Base-by-base conservation (phyloP, 1,140 invertebrate species). In the Latrodectus geometricus region DNA sequence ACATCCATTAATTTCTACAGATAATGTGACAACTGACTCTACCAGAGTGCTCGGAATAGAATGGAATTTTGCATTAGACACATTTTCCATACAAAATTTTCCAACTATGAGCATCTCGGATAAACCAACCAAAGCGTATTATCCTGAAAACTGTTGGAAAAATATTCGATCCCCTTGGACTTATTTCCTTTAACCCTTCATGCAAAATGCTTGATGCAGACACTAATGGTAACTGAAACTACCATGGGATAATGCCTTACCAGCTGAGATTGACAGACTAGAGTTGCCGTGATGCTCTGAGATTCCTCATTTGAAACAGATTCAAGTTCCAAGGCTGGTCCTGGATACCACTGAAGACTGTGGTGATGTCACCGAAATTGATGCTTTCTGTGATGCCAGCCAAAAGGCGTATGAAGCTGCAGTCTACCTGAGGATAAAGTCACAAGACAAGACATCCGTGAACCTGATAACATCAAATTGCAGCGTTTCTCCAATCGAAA, bases 351-450 rank as follows among this genome's bases (percentile, higher is more conserved):
- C 50, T 23, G 73, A 20, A 2, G 73, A 35, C 35, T 3, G 20
- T 9, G 20, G 35, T 52, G 9, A 11, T 12, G 8, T 12, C 9
- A 49, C 20, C 5, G 73, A 75, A 75, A 49, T 75, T 12, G 8
- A 75, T 23, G 35, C 73, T 4, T 75, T 75, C 49, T 49, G 12
- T 3, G 73, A 75, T 23, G 73, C 73, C 35, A 75, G 73, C 35
- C 9, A 14, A 11, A 75, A 75, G 12, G 73, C 23, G 3, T 52
- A 75, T 49, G 17, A 12, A 52, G 35, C 35, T 49, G 35, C 50
- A 12, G 12, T 75, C 0, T 75, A 52, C 73, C 12, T 52, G 14
- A 75, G 14, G 35, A 5, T 49, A 48, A 17, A 35, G 73, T 8
- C 14, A 75, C 4, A 2, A 49, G 49, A 12, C 35, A 75, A 75